Percentiles rank a stretch among this genome's conserved stretches.
Evolutionary conservation across 35 echinoderm and acorn worm species (phyloP).

Genomic region (Apostichopus californicus): DNA sequence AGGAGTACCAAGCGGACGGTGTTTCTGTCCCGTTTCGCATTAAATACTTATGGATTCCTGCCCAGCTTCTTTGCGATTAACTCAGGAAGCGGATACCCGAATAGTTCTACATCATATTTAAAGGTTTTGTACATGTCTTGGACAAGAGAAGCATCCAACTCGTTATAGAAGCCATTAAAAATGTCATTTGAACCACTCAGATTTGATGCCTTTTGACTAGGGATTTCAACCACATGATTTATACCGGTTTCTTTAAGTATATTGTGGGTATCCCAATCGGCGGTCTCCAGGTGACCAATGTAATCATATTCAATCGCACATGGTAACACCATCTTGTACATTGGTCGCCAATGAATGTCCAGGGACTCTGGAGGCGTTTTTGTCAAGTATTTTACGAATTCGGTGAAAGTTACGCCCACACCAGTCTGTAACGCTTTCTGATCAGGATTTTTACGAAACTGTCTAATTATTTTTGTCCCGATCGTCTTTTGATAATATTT

Average conservation of each 20-base stretch:
- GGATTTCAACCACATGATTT: slow-evolving; percentile 67
- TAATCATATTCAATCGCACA: slow-evolving; percentile 77
- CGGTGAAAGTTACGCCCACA: slow-evolving; percentile 61
- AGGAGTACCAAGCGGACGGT: no score
- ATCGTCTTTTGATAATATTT: slow-evolving; percentile 41
- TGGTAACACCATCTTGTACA: slow-evolving; percentile 72
- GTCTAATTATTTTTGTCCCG: slow-evolving; percentile 57
- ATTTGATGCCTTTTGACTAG: slow-evolving; percentile 20
- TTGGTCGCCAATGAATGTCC: slow-evolving; percentile 78
- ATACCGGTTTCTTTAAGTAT: slow-evolving; percentile 67
- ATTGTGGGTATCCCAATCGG: slow-evolving; percentile 62
- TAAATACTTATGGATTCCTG: background rate
- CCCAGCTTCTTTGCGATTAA: slow-evolving; percentile 5
- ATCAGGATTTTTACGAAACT: slow-evolving; percentile 57
- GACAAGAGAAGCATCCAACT: slow-evolving; percentile 46
- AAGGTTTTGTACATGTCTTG: slow-evolving; percentile 64
- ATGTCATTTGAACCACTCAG: slow-evolving; percentile 43
- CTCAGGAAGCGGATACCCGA: slow-evolving; percentile 68
- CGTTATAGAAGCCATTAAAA: slow-evolving; percentile 62
- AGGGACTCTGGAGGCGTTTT: slow-evolving; percentile 25
- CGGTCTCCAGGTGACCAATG: slow-evolving; percentile 83
- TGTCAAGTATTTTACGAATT: slow-evolving; percentile 71
- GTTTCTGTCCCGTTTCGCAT: no score
- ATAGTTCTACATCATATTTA: slow-evolving; percentile 73
- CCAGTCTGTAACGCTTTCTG: slow-evolving; percentile 45